A percentile compares a stretch with the other conserved stretches of the same genome.
Conservation (phyloP, 37 sponge, comb jelly and placozoan species). For the Hormiphora californensis region DNA sequence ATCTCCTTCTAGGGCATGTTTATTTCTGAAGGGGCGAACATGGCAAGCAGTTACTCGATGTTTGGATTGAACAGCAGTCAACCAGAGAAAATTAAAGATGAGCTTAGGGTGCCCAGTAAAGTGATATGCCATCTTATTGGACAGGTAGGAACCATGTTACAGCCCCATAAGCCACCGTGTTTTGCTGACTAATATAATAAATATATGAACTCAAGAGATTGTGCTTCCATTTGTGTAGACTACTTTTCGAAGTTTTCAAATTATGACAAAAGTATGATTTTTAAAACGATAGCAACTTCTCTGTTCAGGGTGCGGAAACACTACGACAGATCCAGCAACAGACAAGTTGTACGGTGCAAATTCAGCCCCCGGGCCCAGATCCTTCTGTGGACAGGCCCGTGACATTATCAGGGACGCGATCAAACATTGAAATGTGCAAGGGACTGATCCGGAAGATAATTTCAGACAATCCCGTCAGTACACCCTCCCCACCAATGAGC, state of each 20-base stretch:
- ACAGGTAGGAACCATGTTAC: not conserved
- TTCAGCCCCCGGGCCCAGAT: constrained; percentile 46
- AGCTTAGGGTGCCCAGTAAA: constrained; percentile 45
- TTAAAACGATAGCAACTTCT: too few species aligned
- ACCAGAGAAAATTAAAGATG: constrained; percentile 32
- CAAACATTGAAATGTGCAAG: constrained; percentile 53
- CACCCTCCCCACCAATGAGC: constrained; percentile 38
- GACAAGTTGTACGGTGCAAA: constrained; percentile 36
- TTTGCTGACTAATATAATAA: too few species aligned
- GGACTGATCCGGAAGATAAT: constrained; percentile 28
- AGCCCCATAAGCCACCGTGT: too few species aligned
- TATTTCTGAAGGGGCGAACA: constrained; percentile 52
- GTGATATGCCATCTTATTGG: constrained; percentile 51
- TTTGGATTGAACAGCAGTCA: constrained; percentile 41
- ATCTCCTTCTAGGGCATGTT: constrained; percentile 15
- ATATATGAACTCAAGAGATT: too few species aligned
- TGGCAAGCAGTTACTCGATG: not conserved
- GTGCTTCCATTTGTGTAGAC: too few species aligned
- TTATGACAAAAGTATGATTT: too few species aligned
- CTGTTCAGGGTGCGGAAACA: constrained; percentile 31
- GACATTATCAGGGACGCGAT: constrained; percentile 14
- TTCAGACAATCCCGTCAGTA: constrained; percentile 44
- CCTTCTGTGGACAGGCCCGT: constrained; percentile 39
- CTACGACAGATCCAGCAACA: constrained; percentile 41
- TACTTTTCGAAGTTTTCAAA: too few species aligned